A percentile compares a stretch with the other conserved stretches of the same genome.
These are phyloP conservation scores for Aromia moschata DNA, from an alignment of 2,888 invertebrate species.

Conservation along the genomic window DNA sequence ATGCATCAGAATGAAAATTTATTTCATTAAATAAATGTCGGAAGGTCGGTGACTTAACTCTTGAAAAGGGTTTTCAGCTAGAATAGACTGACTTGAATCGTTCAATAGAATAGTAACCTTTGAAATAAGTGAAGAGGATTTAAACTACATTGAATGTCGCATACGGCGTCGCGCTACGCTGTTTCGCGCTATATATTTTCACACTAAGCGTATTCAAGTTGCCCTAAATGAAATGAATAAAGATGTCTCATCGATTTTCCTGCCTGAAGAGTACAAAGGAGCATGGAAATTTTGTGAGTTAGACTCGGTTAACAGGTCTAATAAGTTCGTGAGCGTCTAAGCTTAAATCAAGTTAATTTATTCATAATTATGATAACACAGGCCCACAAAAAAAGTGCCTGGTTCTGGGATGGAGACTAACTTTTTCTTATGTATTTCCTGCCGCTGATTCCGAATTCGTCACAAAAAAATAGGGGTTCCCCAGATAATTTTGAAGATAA, in stretches of 20 bases:
- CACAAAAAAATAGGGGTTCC: too few species aligned
- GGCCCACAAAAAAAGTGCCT: too few species aligned
- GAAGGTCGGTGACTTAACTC: too few species aligned
- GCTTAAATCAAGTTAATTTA: too few species aligned
- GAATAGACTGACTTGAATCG: not conserved
- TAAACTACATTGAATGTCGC: slow-evolving; percentile 1
- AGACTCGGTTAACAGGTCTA: too few species aligned
- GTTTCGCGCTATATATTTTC: slow-evolving; percentile 10
- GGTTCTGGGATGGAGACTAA: too few species aligned
- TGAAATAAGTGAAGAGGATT: not conserved
- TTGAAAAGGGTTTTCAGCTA: not conserved
- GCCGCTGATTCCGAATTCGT: too few species aligned
- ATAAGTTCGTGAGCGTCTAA: too few species aligned
- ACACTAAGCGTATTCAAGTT: slow-evolving; percentile 14
- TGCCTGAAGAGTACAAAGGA: not conserved
- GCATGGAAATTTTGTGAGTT: not conserved
- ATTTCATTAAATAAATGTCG: not conserved
- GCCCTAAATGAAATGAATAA: slow-evolving; percentile 13
- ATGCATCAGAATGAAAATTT: not conserved
- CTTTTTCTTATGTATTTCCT: too few species aligned
- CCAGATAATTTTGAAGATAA: too few species aligned
- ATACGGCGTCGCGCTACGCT: not conserved
- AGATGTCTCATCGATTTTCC: slow-evolving; percentile 8
- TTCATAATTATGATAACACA: too few species aligned
- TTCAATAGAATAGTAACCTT: not conserved